phyloP scores from a whole-genome alignment of 30 jellyfish, hydroid and myxozoan species.

The Phacellophora camtschatica region DNA sequence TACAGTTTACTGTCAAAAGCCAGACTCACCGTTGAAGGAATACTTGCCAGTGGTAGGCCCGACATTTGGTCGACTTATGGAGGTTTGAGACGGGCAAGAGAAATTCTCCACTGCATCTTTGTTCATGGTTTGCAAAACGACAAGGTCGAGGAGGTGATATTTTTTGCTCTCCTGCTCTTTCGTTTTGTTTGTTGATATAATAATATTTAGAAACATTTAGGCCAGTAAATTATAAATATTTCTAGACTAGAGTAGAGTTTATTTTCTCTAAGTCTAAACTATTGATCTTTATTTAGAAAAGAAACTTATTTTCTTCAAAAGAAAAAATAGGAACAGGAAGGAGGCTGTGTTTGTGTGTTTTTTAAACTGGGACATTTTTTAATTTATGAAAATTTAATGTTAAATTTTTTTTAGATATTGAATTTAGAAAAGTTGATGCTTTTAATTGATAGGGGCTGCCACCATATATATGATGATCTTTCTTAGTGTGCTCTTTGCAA shows the following conservation, averaged over 20 bases:
- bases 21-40: conserved; percentile 80
- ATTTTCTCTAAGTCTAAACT: no score
- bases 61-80: conserved; percentile 92
- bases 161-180: not conserved
- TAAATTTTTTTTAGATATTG: no score
- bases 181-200: not conserved
- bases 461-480: no score
- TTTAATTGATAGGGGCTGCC: no score
- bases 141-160: conserved; percentile 26
- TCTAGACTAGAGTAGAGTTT: no score
- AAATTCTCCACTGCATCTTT: conserved; percentile 32
- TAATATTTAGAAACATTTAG: not conserved
- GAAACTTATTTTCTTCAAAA: not conserved
- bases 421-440: no score
- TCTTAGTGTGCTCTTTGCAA: no score
- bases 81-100: conserved; percentile 74
- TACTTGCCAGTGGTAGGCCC: conserved; percentile 72
- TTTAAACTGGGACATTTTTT: no score
- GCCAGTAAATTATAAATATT: no score
- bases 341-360: no score
- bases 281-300: not conserved
- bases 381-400: no score
- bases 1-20: conserved; percentile 17
- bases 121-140: conserved; percentile 42
- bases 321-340: no score